These are phyloP conservation scores for Cirrhinus molitorella DNA, from an alignment of 2,797 vertebrate genomes.

Conservation along the genomic window DNA sequence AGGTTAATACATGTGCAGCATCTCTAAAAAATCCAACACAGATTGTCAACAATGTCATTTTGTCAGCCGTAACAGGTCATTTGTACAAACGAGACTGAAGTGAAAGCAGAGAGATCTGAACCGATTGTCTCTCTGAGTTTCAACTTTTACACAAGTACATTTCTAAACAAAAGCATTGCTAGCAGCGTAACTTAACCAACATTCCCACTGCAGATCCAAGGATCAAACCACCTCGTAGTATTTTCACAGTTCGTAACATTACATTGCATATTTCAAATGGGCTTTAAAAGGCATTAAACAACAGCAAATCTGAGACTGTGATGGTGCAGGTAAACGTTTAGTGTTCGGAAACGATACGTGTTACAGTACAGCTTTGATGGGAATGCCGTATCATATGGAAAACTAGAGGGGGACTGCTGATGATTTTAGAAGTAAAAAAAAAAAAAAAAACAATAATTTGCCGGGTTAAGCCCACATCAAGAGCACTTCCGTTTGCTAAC, in stretches of 20 bases:
- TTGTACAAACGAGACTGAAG: neutral
- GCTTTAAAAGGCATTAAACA: neutral
- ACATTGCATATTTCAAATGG: slow-evolving; percentile 17
- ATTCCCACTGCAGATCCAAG: neutral
- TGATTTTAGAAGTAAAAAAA: slow-evolving; percentile 5
- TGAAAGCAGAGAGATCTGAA: neutral
- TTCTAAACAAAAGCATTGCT: neutral
- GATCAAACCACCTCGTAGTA: slow-evolving; percentile 14
- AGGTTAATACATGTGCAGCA: slow-evolving; percentile 19
- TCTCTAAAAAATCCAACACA: neutral
- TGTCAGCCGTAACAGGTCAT: neutral
- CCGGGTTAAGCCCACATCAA: slow-evolving; percentile 32
- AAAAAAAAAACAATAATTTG: slow-evolving; percentile 27
- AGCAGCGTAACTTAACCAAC: neutral
- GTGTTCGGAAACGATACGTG: neutral
- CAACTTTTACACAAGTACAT: neutral
- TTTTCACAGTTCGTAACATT: slow-evolving; percentile 22
- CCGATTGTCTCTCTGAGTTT: neutral
- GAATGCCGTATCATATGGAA: neutral
- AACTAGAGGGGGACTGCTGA: neutral
- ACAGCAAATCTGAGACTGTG: neutral
- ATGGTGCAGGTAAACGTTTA: neutral
- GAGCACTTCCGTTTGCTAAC: slow-evolving; percentile 49
- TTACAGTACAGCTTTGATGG: slow-evolving; percentile 8
- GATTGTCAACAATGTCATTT: slow-evolving; percentile 23